Evolutionary conservation across 92 coral and sea anemone genomes (phyloP), one percentile per base, ranked within the genome.

Genomic region (Zoanthus sociatus): DNA sequence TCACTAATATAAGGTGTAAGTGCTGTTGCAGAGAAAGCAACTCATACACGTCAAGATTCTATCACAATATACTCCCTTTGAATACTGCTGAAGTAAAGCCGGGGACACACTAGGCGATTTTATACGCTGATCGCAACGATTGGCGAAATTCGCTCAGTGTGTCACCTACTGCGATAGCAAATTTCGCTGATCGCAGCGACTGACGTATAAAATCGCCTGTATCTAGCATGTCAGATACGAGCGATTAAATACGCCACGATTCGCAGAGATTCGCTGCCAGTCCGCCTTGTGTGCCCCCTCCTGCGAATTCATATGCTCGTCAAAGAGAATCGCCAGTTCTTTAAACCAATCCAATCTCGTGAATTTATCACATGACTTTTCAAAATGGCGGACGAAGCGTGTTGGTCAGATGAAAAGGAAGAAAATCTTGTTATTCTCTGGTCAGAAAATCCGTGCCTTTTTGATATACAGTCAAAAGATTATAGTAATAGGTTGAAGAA

Each of bases 241-340:
- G 42, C 42, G 42, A 33, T 17, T 17, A 13, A 63, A 1, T 63
- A 7, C 70, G 70, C n/a, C 70, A 16, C 70, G 26, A 18, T 63
- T 63, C 70, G 70, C 26, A 63, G 70, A 63, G 26, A 63, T 63
- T 63, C 70, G 70, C 70, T 63, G 70, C 21, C 30, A 15, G 26
- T 71, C 26, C 76, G 45, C 76, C 76, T 37, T 31, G 76, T 71
- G 76, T 71, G 76, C 76, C 76, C 45, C 16, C 46, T 71, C 76
- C 76, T 30, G 46, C 47, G 45, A 71, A 3, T 71, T 21, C 26
- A 71, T 32, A 71, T 31, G 76, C 76, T 14, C 45, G 47, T 71
- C 47, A 26, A 17, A 71, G 20, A 4, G 45, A 71, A 71, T 31
- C 15, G 76, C 48, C 76, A 26, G 48, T 16, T 32, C n/a, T 13